Percentiles rank a stretch among this genome's conserved stretches.
phyloP scores from a whole-genome alignment of 92 coral and sea anemone genomes.

The Umimayanthus chanpuru region DNA sequence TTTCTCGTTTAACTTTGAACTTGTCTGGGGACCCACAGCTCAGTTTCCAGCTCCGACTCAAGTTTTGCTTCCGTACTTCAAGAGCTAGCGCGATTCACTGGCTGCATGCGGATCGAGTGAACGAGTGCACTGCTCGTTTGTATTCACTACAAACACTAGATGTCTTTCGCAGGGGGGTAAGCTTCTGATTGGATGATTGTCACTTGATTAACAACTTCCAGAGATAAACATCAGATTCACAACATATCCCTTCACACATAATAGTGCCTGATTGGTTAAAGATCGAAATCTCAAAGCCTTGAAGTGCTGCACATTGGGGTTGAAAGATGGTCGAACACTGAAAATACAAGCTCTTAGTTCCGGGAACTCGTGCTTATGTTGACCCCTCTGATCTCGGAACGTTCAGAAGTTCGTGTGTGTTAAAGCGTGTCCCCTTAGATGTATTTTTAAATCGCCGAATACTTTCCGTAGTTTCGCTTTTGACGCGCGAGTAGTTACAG shows the following conservation, averaged over 20 bases:
- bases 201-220: constrained; percentile 43
- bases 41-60: background rate
- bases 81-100: background rate
- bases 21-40: background rate
- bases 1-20: background rate
- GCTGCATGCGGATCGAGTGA: background rate
- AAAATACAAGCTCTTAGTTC: constrained; percentile 24
- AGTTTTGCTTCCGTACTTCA: background rate
- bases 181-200: constrained; percentile 27
- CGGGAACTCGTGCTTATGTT: constrained; percentile 32
- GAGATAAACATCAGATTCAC: constrained; percentile 45
- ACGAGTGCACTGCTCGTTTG: constrained; percentile 5
- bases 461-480: constrained; percentile 2
- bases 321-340: constrained; percentile 41
- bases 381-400: constrained; percentile 44
- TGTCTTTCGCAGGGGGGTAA: constrained; percentile 23
- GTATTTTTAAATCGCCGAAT: constrained; percentile 2
- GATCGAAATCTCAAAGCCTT: constrained; percentile 4
- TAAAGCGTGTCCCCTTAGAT: constrained; percentile 17
- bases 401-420: constrained; percentile 25
- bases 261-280: constrained; percentile 24
- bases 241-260: constrained; percentile 31
- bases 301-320: constrained; percentile 18
- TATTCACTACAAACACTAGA: constrained; percentile 27
- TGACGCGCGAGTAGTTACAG: background rate